Evolutionary conservation across 64 coral and sea anemone genomes (phyloP).

Genomic region (Astreopora myriophthalma): DNA sequence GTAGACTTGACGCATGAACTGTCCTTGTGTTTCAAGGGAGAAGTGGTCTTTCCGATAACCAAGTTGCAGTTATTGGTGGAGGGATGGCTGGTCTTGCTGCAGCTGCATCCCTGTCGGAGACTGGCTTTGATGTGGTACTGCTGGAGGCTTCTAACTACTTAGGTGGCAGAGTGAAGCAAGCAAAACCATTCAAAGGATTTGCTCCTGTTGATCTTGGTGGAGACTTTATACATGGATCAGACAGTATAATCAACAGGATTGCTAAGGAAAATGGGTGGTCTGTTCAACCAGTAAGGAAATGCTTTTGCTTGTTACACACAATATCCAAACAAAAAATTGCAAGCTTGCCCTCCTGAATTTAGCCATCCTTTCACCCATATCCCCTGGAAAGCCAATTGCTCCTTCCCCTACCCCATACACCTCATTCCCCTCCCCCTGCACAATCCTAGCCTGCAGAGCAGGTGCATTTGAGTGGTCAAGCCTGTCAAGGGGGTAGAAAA

Average conservation of each 20-base stretch:
- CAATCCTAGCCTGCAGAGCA: too few relatives aligned
- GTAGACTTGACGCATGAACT: neutral
- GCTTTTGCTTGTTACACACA: neutral
- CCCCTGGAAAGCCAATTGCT: too few relatives aligned
- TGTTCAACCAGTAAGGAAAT: constrained; percentile 24
- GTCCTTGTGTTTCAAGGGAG: neutral
- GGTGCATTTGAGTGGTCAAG: too few relatives aligned
- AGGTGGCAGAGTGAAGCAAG: constrained; percentile 70
- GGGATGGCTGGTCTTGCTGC: constrained; percentile 90
- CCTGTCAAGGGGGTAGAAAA: too few relatives aligned
- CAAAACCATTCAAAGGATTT: constrained; percentile 52
- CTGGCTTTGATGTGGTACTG: constrained; percentile 82
- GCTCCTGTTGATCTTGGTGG: constrained; percentile 74
- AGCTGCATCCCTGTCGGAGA: constrained; percentile 51
- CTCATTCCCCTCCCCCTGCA: too few relatives aligned
- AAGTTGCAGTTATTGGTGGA: constrained; percentile 85
- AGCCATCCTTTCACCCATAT: too few relatives aligned
- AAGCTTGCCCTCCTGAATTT: too few relatives aligned
- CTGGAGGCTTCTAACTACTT: constrained; percentile 90
- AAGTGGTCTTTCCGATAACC: neutral
- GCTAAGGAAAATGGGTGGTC: constrained; percentile 58
- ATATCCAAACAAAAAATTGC: neutral
- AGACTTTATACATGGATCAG: constrained; percentile 73
- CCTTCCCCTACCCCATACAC: too few relatives aligned
- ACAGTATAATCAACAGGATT: constrained; percentile 24